Percentiles rank a stretch among this genome's conserved stretches.
These are phyloP conservation scores for Lasioglossum pauxillum DNA, from an alignment of 2,888 invertebrate species.

Conservation along the genomic window DNA sequence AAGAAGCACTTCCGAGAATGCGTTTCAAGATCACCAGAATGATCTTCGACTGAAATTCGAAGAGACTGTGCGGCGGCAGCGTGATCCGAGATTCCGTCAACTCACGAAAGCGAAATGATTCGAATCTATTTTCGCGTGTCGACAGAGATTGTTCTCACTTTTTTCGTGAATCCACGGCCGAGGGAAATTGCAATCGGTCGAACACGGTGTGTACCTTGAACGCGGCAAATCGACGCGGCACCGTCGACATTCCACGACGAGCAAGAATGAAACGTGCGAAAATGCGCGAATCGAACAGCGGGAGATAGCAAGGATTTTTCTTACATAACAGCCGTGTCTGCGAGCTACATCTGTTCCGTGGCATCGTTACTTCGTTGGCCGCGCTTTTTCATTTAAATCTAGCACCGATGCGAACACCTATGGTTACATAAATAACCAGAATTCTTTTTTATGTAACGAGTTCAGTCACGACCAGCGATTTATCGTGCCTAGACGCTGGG, in stretches of 20 bases:
- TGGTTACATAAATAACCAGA: conserved; percentile 23
- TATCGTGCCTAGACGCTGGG: background rate
- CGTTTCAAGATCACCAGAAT: background rate
- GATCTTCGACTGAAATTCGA: background rate
- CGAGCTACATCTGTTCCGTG: conserved; percentile 17
- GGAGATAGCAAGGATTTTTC: conserved; percentile 41
- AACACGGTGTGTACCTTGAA: conserved; percentile 7
- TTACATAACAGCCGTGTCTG: conserved; percentile 39
- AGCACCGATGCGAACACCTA: background rate
- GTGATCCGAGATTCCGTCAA: background rate
- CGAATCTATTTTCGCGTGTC: background rate
- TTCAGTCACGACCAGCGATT: background rate
- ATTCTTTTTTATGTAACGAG: conserved; percentile 41
- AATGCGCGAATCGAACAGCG: conserved; percentile 20
- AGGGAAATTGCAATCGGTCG: background rate
- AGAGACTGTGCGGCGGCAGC: background rate
- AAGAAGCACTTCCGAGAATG: background rate
- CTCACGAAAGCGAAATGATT: conserved; percentile 3
- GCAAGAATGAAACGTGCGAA: conserved; percentile 30
- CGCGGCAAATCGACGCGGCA: conserved; percentile 19
- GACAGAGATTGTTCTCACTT: background rate
- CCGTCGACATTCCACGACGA: conserved; percentile 8
- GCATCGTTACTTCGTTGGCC: conserved; percentile 13
- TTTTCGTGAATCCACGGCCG: background rate
- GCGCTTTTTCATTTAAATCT: conserved; percentile 16